Conservation (phyloP, 2,113 vertebrate species). For the Hypomesus transpacificus region DNA sequence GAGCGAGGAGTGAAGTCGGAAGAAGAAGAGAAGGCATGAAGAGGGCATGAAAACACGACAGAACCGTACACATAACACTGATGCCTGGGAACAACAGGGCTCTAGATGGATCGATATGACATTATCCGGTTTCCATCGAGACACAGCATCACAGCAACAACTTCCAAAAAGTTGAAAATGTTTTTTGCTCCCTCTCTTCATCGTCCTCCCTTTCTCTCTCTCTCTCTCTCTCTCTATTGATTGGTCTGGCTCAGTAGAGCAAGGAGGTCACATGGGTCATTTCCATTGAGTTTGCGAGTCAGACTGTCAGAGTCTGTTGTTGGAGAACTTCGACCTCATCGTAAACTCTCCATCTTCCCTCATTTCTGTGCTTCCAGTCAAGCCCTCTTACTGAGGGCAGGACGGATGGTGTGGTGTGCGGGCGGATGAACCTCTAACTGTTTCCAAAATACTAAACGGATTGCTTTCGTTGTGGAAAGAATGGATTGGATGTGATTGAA, state of each 20-base stretch:
- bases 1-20: neutral
- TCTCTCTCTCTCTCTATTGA: neutral
- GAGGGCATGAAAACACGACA: neutral
- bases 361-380: neutral
- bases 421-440: conserved; percentile 6
- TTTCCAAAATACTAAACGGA: conserved; percentile 20
- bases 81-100: neutral
- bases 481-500: neutral
- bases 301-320: neutral
- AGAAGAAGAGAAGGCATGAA: neutral
- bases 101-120: too few species aligned
- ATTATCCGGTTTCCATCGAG: too few species aligned
- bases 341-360: neutral
- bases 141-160: too few species aligned
- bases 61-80: neutral
- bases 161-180: too few species aligned
- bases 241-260: neutral
- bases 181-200: neutral
- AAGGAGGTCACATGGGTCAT: neutral
- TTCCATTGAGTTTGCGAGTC: neutral
- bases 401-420: neutral
- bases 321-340: neutral
- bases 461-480: conserved; percentile 32
- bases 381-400: neutral
- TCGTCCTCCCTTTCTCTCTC: neutral